Evolutionary conservation across 2,888 invertebrate species (phyloP), one percentile per base, ranked within the genome.

Genomic region (Drosophila prostipennis): DNA sequence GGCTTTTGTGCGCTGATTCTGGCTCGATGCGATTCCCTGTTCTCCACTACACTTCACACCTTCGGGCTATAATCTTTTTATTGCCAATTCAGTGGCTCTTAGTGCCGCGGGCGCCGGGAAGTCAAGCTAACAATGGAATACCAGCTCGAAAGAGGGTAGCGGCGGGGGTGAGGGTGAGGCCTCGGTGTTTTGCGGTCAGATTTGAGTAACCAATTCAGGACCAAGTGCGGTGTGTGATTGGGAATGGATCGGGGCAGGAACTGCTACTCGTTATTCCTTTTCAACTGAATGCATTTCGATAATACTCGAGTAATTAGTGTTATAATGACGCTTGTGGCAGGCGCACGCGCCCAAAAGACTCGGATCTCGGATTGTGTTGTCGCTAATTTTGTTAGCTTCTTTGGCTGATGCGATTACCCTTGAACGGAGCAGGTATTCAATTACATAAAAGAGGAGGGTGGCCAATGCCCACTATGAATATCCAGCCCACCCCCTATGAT

Each of bases 291-390:
- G 90, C 72, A 51, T 89, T 80, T 80, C 77, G 74, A 90, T 90
- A 90, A 90, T 90, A 89, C 86, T 85, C 77, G 81, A 86, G 78
- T 90, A 90, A 90, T 90, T 90, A 90, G 90, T 76, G 73, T 78
- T 77, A 78, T 79, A 80, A 89, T 82, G 74, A 76, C 70, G 86
- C 80, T 79, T 71, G 83, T 60, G 69, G 69, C 55, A 26, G 61
- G 29, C 61, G 40, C 71, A 86, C 81, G 80, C 80, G 80, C 37
- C 14, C 36, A 6, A 40, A 43, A 23, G 34, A 52, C 49, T 11
- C 14, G n/a, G 34, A 19, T 42, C 52, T 39, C 52, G 39, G 54
- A 36, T 13, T 14, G 37, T 23, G 26, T 57, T 45, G 40, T 52
- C 45, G 59, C 69, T 76, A 74, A 74, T 79, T 79, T 60, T 36